A percentile compares a stretch with the other conserved stretches of the same genome.
Conservation (phyloP, 2,888 invertebrate genomes). For the Cheilosia vulpina region DNA sequence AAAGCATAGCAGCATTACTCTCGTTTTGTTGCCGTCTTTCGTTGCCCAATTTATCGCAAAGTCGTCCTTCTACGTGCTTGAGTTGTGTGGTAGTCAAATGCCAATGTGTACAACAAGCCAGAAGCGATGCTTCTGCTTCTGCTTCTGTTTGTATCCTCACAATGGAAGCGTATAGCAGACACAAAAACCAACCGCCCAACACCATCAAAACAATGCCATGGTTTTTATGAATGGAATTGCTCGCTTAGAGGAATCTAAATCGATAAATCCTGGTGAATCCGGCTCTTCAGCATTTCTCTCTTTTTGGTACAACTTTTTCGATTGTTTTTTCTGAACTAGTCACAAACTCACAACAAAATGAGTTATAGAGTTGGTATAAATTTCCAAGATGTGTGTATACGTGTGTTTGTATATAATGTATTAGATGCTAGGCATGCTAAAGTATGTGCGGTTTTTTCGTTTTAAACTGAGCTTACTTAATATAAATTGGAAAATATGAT, state of each 20-base stretch:
- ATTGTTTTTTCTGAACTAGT: constrained; percentile 48
- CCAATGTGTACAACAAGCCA: constrained; percentile 26
- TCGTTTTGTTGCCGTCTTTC: constrained; percentile 26
- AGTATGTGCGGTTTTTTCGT: neutral
- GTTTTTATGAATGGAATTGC: constrained; percentile 83
- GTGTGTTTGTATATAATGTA: constrained; percentile 22
- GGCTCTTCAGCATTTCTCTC: constrained; percentile 51
- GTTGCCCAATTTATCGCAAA: constrained; percentile 46
- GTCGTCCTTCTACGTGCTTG: constrained; percentile 37
- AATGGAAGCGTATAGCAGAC: constrained; percentile 31
- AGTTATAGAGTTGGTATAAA: constrained; percentile 35
- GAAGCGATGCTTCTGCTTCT: constrained; percentile 19
- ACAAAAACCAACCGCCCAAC: constrained; percentile 65
- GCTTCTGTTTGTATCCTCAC: constrained; percentile 26
- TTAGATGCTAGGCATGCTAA: neutral
- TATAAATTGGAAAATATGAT: constrained; percentile 1
- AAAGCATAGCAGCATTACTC: constrained; percentile 20
- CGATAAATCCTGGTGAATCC: constrained; percentile 81
- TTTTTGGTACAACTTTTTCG: constrained; percentile 45
- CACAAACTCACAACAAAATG: constrained; percentile 49
- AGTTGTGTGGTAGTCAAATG: constrained; percentile 29
- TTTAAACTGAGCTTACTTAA: neutral
- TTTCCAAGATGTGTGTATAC: constrained; percentile 16
- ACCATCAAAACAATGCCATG: constrained; percentile 80
- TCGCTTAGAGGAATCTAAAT: constrained; percentile 81